Percentiles rank a stretch among this genome's conserved stretches.
Conservation (phyloP, 2,888 invertebrate genomes). For the Carpatolechia fugitivella region DNA sequence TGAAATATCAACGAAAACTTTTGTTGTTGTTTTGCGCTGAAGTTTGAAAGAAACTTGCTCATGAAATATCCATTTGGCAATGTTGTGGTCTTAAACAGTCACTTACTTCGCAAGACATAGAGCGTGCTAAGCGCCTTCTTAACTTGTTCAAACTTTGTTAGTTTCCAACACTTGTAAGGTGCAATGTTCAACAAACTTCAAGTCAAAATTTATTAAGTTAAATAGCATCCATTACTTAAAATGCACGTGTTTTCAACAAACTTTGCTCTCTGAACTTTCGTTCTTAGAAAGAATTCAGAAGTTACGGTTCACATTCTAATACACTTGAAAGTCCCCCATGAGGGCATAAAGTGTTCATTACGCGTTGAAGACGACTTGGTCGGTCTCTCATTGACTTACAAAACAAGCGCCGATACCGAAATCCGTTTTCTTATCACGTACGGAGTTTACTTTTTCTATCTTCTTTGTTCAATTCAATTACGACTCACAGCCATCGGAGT, state of each 20-base stretch:
- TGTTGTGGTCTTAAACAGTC: background rate
- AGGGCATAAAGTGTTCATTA: background rate
- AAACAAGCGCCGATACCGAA: slow-evolving; percentile 57
- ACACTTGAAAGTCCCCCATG: background rate
- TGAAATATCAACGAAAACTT: background rate
- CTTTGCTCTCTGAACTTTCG: background rate
- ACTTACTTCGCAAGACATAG: background rate
- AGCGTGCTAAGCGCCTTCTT: background rate
- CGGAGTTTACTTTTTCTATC: slow-evolving; percentile 68
- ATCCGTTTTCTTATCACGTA: slow-evolving; percentile 67
- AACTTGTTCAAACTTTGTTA: background rate
- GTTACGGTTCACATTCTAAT: background rate
- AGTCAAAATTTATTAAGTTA: background rate
- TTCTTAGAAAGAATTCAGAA: background rate
- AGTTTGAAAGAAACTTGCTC: background rate
- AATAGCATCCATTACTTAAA: slow-evolving; percentile 1
- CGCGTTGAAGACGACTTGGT: slow-evolving; percentile 13
- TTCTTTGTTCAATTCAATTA: slow-evolving; percentile 70
- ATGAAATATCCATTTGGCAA: background rate
- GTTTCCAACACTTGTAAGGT: background rate
- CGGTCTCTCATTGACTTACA: slow-evolving; percentile 52
- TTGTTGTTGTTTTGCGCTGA: background rate
- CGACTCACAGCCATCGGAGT: slow-evolving; percentile 48
- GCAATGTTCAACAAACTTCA: background rate
- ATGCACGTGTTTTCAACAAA: background rate